A percentile compares a stretch with the other conserved stretches of the same genome.
These are phyloP conservation scores for Spea bombifrons DNA, from an alignment of 2,113 vertebrate species.

Conservation along the genomic window DNA sequence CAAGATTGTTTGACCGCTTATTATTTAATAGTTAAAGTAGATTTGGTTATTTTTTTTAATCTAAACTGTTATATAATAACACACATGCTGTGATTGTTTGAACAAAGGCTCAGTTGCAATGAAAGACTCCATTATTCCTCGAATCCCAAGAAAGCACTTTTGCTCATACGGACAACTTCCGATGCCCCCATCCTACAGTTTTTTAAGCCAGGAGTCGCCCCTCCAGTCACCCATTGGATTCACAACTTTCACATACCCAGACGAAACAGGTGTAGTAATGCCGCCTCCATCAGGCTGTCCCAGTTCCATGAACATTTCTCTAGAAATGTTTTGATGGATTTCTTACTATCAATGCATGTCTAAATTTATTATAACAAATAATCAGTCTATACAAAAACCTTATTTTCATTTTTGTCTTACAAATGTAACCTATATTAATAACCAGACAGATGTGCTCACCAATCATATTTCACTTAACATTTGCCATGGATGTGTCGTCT, in stretches of 20 bases:
- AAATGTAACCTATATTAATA: too few species aligned
- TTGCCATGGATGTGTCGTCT: too few species aligned
- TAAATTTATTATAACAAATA: constrained; percentile 20
- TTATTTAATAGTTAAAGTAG: background rate
- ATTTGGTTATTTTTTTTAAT: background rate
- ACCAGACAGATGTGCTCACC: too few species aligned
- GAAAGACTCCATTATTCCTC: constrained; percentile 79
- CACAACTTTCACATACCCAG: constrained; percentile 59
- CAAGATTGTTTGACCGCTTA: too few species aligned
- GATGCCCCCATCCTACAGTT: constrained; percentile 62
- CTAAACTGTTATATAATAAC: background rate
- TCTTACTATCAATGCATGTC: constrained; percentile 21
- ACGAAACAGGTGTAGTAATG: constrained; percentile 66
- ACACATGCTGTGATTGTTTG: constrained; percentile 49
- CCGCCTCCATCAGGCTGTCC: constrained; percentile 30
- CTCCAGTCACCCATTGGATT: constrained; percentile 62
- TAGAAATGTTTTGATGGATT: constrained; percentile 5
- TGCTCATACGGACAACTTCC: constrained; percentile 71
- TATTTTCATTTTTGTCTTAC: background rate
- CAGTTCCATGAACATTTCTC: constrained; percentile 52
- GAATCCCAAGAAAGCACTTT: constrained; percentile 69
- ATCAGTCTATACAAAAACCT: background rate
- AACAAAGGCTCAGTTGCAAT: constrained; percentile 78
- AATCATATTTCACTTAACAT: too few species aligned
- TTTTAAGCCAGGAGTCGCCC: constrained; percentile 67